These are phyloP conservation scores for Caenorhabditis sp. DNA, from an alignment of 2,888 invertebrate genomes.

Conservation along the genomic window DNA sequence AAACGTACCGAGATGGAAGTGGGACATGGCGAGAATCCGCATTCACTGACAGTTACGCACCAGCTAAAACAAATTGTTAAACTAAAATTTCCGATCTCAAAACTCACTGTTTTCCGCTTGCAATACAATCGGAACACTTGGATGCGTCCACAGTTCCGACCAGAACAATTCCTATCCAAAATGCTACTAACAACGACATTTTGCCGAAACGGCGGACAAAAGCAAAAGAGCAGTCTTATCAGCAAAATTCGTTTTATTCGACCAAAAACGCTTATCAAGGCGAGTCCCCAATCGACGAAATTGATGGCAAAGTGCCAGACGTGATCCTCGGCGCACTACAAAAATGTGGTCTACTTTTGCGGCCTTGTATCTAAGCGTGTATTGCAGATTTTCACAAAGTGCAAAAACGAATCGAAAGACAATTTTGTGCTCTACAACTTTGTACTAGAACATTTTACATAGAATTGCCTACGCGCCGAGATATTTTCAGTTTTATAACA, in stretches of 20 bases:
- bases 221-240: neutral
- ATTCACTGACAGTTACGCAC: conserved; percentile 42
- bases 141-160: conserved; percentile 7
- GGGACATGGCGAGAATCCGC: conserved; percentile 43
- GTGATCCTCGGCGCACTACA: conserved; percentile 56
- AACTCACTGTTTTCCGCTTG: conserved; percentile 46
- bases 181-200: conserved; percentile 5
- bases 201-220: neutral
- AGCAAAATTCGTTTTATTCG: too few species aligned
- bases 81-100: neutral
- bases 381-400: too few species aligned
- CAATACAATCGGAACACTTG: conserved; percentile 22
- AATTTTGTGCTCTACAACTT: too few species aligned
- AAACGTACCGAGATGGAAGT: conserved; percentile 20
- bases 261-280: conserved; percentile 29
- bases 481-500: too few species aligned
- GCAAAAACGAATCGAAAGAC: too few species aligned
- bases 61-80: conserved; percentile 24
- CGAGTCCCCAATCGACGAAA: conserved; percentile 58
- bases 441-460: too few species aligned
- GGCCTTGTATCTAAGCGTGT: too few species aligned
- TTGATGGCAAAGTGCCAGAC: conserved; percentile 59
- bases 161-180: neutral
- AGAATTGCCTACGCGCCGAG: too few species aligned
- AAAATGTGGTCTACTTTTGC: too few species aligned